Conservation (phyloP, 1,140 invertebrate species). For the Drosophila ogumai region DNA sequence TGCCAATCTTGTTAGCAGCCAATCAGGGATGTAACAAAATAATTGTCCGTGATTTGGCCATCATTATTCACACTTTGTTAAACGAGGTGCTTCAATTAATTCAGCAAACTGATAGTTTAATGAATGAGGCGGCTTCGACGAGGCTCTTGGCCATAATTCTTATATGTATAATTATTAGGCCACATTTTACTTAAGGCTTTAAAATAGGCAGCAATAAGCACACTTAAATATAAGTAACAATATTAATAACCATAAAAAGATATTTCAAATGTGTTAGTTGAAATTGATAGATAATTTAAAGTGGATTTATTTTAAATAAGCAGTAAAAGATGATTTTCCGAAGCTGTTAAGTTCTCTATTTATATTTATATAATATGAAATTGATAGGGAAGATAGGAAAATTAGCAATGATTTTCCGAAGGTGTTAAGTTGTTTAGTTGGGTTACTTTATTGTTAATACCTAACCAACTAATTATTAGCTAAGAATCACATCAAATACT, state of each 20-base stretch:
- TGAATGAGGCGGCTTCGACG: constrained; percentile 6
- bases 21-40: constrained; percentile 55
- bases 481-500: background rate
- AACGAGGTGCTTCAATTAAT: constrained; percentile 45
- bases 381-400: too few species aligned
- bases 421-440: too few species aligned
- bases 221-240: background rate
- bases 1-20: constrained; percentile 66
- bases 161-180: constrained; percentile 20
- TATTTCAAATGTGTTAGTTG: background rate
- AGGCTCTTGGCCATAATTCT: constrained; percentile 16
- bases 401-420: too few species aligned
- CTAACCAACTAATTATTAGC: background rate
- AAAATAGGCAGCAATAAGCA: background rate
- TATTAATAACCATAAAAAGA: background rate
- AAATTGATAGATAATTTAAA: background rate
- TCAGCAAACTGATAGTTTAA: constrained; percentile 28
- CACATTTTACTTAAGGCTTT: background rate
- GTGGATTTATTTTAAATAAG: too few species aligned
- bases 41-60: constrained; percentile 47
- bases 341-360: too few species aligned
- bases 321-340: too few species aligned
- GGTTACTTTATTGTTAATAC: background rate
- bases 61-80: constrained; percentile 52
- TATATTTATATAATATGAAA: too few species aligned